Conservation (phyloP, 2,113 vertebrate species). For the Kobus ellipsiprymnus region DNA sequence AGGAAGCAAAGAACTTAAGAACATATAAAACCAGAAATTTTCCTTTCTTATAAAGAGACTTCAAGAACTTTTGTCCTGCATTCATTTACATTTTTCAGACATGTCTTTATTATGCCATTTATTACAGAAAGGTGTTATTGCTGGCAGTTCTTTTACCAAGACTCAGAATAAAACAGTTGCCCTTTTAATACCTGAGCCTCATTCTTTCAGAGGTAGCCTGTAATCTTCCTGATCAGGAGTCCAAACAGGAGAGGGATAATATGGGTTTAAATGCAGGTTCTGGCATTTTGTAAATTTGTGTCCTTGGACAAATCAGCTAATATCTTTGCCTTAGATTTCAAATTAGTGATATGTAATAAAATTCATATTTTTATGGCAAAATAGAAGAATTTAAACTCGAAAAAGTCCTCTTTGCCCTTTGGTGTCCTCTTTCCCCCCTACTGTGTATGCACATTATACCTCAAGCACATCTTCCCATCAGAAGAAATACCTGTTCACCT, state of each 20-base stretch:
- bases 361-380: not conserved
- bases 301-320: not conserved
- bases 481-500: not conserved
- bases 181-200: not conserved
- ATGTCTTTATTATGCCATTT: not conserved
- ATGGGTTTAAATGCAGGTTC: not conserved
- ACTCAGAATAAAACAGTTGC: not conserved
- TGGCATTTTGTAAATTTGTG: not conserved
- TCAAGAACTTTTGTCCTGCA: not conserved
- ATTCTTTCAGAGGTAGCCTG: not conserved
- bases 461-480: not conserved
- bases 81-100: not conserved
- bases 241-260: too few relatives aligned
- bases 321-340: not conserved
- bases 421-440: not conserved
- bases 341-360: not conserved
- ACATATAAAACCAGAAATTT: not conserved
- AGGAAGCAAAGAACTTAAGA: not conserved
- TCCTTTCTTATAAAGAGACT: not conserved
- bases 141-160: not conserved
- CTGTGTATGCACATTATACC: too few relatives aligned
- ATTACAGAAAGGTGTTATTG: not conserved
- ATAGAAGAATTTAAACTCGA: not conserved
- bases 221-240: not conserved
- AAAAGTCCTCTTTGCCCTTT: not conserved